Conservation (phyloP, 1,140 invertebrate genomes). For the Nilaparvata lugens region DNA sequence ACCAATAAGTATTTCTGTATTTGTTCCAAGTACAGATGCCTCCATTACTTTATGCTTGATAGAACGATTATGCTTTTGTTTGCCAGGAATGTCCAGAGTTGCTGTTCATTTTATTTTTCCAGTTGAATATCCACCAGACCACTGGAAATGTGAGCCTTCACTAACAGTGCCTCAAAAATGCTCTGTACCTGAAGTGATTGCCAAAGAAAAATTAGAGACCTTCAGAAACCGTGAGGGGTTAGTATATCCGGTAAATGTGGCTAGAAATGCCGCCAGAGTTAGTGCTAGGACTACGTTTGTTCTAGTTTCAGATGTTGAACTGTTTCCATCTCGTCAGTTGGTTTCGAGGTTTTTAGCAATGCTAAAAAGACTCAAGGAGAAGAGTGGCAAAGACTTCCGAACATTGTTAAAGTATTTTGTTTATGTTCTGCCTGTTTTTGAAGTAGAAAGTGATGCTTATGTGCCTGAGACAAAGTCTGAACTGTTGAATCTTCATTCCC, state of each 20-base stretch:
- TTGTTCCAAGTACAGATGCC: constrained; percentile 56
- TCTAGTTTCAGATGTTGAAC: constrained; percentile 66
- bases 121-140: constrained; percentile 27
- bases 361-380: constrained; percentile 35
- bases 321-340: constrained; percentile 55
- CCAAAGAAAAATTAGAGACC: constrained; percentile 13
- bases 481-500: constrained; percentile 36
- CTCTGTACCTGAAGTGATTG: constrained; percentile 13
- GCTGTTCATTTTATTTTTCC: constrained; percentile 61
- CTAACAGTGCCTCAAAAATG: constrained; percentile 11
- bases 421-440: constrained; percentile 64
- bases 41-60: constrained; percentile 49
- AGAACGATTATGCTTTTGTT: constrained; percentile 50
- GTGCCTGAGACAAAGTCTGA: constrained; percentile 49
- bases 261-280: constrained; percentile 55
- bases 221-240: constrained; percentile 28
- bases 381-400: constrained; percentile 11
- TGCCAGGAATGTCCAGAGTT: constrained; percentile 54
- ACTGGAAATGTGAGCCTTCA: constrained; percentile 13
- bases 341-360: constrained; percentile 51
- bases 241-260: constrained; percentile 68
- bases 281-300: constrained; percentile 52
- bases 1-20: constrained; percentile 60
- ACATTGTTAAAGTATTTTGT: constrained; percentile 32
- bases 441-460: constrained; percentile 48